Evolutionary conservation across 2,113 vertebrate genomes (phyloP), one percentile per base, ranked within the genome.

Genomic region (Centrocercus urophasianus): DNA sequence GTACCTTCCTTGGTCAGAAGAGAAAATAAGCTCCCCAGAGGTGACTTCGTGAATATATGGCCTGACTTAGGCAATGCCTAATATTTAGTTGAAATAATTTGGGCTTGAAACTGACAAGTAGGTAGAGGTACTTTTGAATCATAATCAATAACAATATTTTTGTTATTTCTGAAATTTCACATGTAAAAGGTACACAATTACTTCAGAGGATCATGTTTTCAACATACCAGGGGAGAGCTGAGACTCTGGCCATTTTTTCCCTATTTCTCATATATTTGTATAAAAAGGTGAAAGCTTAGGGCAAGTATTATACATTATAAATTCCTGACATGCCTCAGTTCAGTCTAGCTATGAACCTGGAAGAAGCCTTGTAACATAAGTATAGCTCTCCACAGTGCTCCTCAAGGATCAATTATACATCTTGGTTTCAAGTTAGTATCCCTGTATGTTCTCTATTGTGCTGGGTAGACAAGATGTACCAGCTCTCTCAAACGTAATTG

Each of bases 401-500:
- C n/a, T 94, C 71, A 71, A 66, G 8, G 10, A 40, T 73, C 40
- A 73, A 70, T 75, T 82, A n/a, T 12, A 3, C 3, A 24, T 40
- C 40, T 65, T 70, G 54, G 48, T 64, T 85, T 87, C 64, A 38
- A 66, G 24, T 38, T 60, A 43, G 74, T 34, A 72, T 42, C 45
- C n/a, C 50, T 80, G 20, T 0, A 2, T 93, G 34, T 59, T 73
- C 20, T 66, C 9, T 65, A 14, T 40, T 89, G 75, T 67, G 60
- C 67, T 66, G 75, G 85, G 54, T 57, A 63, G 50, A 74, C 85
- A 54, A 76, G 79, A 79, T 56, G 50, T 63, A 63, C 85, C 36
- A 40, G 79, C 75, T 91, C 72, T 83, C 75, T 73, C 86, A 42
- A 94, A 95, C 79, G 77, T 57, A 89, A 34, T 57, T 85, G 59